Base-by-base conservation (phyloP, 2,113 vertebrate genomes). In the Regulus satrapa region DNA sequence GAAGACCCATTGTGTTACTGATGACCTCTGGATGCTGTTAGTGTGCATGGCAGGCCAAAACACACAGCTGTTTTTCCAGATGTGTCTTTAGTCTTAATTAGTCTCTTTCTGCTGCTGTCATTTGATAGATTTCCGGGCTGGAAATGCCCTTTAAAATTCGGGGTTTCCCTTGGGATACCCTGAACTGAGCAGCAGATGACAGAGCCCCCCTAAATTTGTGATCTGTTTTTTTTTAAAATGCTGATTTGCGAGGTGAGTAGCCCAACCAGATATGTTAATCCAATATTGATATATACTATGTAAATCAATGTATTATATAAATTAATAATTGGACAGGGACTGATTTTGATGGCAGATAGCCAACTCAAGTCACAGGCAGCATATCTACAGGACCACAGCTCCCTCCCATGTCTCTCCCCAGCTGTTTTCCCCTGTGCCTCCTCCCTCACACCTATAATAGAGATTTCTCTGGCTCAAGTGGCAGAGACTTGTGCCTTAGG, bases 401-500 rank as follows among this genome's bases (percentile, higher is more conserved):
- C 36, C 29, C 11, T 63, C 40, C 6, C 28, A 13, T n/a, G 18
- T 67, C 10, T 54, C 21, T 61, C 28, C 18, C 26, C 16, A 46
- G 32, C 58, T 3, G 1, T 45, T 74, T 40, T 78, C n/a, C 54
- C 20, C 73, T 62, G 54, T 91, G 62, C 58, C 58, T 88, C 25
- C 43, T 90, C 59, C 48, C 32, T 82, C 2, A 14, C 2, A 1
- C 78, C 88, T 79, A 10, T 69, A 85, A 71, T 58, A 76, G 85
- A 92, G 74, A 51, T 89, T 92, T 84, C 85, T 94, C 63, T 85
- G 72, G 71, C 89, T 95, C 63, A 74, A 93, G 81, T 73, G 78
- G 74, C 74, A 62, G 91, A 91, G 45, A 55, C 48, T 85, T 94
- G 92, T 96, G 95, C 96, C 95, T 96, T 96, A 71, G 85, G 89